These are phyloP conservation scores for Phyllotreta cruciferae DNA, from an alignment of 2,888 invertebrate genomes.

Conservation along the genomic window DNA sequence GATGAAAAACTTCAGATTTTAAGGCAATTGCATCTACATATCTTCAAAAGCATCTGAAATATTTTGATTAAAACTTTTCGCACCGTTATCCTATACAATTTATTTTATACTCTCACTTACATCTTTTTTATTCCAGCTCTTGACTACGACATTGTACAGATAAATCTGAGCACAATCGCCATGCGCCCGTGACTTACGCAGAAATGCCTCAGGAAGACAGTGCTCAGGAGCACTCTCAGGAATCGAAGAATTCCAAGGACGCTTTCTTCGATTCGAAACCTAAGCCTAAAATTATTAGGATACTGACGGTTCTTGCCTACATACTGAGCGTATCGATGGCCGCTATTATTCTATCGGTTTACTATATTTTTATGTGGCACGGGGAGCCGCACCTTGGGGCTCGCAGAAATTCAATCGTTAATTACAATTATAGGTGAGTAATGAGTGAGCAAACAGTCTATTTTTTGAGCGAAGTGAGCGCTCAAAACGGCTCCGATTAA, in stretches of 20 bases:
- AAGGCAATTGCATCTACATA: too few species aligned
- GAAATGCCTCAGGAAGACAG: slow-evolving; percentile 43
- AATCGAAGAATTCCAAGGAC: slow-evolving; percentile 38
- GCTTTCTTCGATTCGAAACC: slow-evolving; percentile 50
- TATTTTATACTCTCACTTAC: too few species aligned
- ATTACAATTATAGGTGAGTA: slow-evolving; percentile 18
- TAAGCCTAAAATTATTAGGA: slow-evolving; percentile 63
- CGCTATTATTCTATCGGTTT: slow-evolving; percentile 80
- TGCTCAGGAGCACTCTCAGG: slow-evolving; percentile 36
- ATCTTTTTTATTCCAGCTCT: too few species aligned
- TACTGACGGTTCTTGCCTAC: slow-evolving; percentile 82
- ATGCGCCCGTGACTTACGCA: too few species aligned
- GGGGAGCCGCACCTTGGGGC: slow-evolving; percentile 63
- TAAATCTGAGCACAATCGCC: not conserved
- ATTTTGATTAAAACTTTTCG: too few species aligned
- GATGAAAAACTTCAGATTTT: too few species aligned
- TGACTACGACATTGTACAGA: not conserved
- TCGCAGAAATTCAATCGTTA: slow-evolving; percentile 11
- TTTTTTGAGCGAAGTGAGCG: slow-evolving; percentile 4
- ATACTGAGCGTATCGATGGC: slow-evolving; percentile 86
- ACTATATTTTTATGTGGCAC: slow-evolving; percentile 84
- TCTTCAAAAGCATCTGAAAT: too few species aligned
- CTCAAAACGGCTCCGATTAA: not conserved
- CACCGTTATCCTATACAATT: too few species aligned
- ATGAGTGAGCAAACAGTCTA: not conserved